Base-by-base conservation (phyloP, 23 tunicate species). In the Ciona savignyi region DNA sequence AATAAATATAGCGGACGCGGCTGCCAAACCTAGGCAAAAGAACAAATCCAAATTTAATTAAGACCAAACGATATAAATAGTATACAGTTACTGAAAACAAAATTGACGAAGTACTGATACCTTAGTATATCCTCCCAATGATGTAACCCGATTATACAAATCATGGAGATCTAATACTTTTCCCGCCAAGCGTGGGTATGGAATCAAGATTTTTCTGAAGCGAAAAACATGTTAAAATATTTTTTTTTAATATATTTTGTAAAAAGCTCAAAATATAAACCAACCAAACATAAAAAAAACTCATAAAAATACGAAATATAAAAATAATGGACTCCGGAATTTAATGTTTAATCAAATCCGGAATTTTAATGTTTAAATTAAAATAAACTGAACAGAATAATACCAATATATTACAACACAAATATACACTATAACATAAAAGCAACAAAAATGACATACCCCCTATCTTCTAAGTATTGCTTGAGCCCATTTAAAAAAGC, bases 41-140 rank as follows among this genome's bases (percentile, higher is more conserved):
- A n/a, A n/a, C n/a, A n/a, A n/a, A n/a, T n/a, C n/a, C n/a, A n/a
- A n/a, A n/a, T n/a, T n/a, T n/a, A n/a, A n/a, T n/a, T n/a, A n/a
- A n/a, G n/a, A n/a, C n/a, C n/a, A n/a, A n/a, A n/a, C n/a, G n/a
- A n/a, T n/a, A n/a, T n/a, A n/a, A n/a, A n/a, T n/a, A n/a, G n/a
- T n/a, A n/a, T n/a, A n/a, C n/a, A n/a, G n/a, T n/a, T n/a, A n/a
- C n/a, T n/a, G n/a, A n/a, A n/a, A n/a, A n/a, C n/a, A n/a, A n/a
- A n/a, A n/a, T n/a, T n/a, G n/a, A n/a, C n/a, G n/a, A n/a, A n/a
- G n/a, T n/a, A n/a, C n/a, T n/a, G n/a, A n/a, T n/a, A n/a, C 96
- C 75, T 88, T 88, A 64, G 77, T 79, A 73, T 88, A 88, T 42
- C 96, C 96, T 25, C 96, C 96, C 30, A 85, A 62, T 35, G 87